These are phyloP conservation scores for Gambelia wislizenii DNA, from an alignment of 2,797 vertebrate genomes.

Conservation along the genomic window DNA sequence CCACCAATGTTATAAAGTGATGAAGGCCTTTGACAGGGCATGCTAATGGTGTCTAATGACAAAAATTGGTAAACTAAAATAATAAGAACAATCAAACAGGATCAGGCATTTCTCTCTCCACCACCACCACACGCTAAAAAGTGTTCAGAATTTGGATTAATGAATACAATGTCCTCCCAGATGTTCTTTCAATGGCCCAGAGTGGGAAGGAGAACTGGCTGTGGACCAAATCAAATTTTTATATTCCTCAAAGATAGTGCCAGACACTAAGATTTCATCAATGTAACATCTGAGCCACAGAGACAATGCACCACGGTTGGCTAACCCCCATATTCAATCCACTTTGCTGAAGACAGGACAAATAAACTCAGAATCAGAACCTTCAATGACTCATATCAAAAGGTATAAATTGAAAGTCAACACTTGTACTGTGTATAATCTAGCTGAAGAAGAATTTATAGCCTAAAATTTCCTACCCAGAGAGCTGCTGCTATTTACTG, in stretches of 20 bases:
- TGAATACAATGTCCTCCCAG: constrained; percentile 67
- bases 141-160: constrained; percentile 62
- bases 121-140: constrained; percentile 4
- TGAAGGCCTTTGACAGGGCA: constrained; percentile 32
- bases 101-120: constrained; percentile 48
- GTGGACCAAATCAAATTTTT: constrained; percentile 72
- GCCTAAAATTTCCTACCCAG: constrained; percentile 58
- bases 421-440: constrained; percentile 62
- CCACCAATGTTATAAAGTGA: constrained; percentile 45
- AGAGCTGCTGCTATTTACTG: constrained; percentile 55
- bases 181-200: constrained; percentile 67
- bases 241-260: constrained; percentile 67
- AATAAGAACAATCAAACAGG: constrained; percentile 60
- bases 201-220: constrained; percentile 70
- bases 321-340: constrained; percentile 61
- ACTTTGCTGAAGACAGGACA: constrained; percentile 70
- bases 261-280: constrained; percentile 73
- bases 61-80: constrained; percentile 49
- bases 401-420: constrained; percentile 71
- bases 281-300: constrained; percentile 64
- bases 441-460: constrained; percentile 63
- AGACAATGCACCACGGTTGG: constrained; percentile 57
- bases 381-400: constrained; percentile 66
- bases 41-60: constrained; percentile 21
- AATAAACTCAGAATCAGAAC: constrained; percentile 69